phyloP scores from a whole-genome alignment of 2,113 vertebrate genomes.

The Podarcis cretensis region DNA sequence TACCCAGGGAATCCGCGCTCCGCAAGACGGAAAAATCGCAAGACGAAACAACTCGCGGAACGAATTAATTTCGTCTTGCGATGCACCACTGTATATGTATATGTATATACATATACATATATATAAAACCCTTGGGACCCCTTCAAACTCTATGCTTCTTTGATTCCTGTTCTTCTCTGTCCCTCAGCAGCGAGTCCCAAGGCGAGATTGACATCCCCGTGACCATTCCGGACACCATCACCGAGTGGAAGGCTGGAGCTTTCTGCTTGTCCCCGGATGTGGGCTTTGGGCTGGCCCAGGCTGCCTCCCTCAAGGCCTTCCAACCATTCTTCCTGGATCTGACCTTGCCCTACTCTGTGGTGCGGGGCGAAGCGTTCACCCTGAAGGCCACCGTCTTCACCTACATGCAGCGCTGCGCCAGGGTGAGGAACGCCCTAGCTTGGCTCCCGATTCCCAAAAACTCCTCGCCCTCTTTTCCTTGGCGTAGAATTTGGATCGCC shows the following conservation, averaged over 20 bases:
- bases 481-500: not conserved
- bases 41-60: too few species aligned
- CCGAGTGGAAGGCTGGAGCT: conserved; percentile 74
- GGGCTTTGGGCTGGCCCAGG: conserved; percentile 85
- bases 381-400: conserved; percentile 88
- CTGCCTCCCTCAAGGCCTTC: conserved; percentile 79
- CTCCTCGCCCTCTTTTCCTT: not conserved
- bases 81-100: too few species aligned
- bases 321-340: conserved; percentile 93
- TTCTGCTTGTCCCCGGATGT: conserved; percentile 81
- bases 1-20: too few species aligned
- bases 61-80: too few species aligned
- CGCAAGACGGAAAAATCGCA: too few species aligned
- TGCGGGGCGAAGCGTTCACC: conserved; percentile 85
- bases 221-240: conserved; percentile 79
- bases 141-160: too few species aligned
- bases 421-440: conserved; percentile 74
- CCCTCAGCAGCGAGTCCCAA: not conserved
- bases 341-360: conserved; percentile 89
- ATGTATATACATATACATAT: too few species aligned
- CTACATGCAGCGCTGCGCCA: conserved; percentile 85
- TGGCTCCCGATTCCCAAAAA: not conserved
- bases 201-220: conserved; percentile 74
- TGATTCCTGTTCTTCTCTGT: not conserved
- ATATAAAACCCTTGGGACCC: too few species aligned